A percentile compares a stretch with the other conserved stretches of the same genome.
phyloP scores from a whole-genome alignment of 1,140 invertebrate genomes.

The Phocides pigmalion region DNA sequence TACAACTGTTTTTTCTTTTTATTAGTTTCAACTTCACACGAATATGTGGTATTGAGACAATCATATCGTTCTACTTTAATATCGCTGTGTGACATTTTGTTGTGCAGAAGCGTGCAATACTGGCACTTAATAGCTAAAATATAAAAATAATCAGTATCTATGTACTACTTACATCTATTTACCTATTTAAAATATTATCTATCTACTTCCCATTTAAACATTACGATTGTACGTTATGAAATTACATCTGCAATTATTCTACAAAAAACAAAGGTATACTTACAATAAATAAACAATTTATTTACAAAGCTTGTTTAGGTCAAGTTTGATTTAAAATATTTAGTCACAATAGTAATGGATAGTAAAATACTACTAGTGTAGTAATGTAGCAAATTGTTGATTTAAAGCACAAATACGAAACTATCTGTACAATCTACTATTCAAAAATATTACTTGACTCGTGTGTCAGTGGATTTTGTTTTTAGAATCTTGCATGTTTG shows the following conservation, averaged over 20 bases:
- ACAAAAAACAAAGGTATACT: too few relatives aligned
- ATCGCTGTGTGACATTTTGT: conserved; percentile 62
- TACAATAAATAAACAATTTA: too few relatives aligned
- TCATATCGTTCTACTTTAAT: conserved; percentile 52
- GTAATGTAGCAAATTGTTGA: conserved; percentile 12
- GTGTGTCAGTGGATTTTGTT: conserved; percentile 50
- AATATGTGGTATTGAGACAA: conserved; percentile 60
- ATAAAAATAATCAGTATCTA: conserved; percentile 29
- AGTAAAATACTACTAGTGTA: conserved; percentile 11
- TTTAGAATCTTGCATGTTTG: conserved; percentile 50
- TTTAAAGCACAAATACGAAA: conserved; percentile 35
- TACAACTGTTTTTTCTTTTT: conserved; percentile 67
- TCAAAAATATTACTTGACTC: conserved; percentile 33
- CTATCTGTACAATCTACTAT: conserved; percentile 24
- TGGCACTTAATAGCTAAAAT: conserved; percentile 43
- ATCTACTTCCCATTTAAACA: background rate
- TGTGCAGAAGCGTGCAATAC: conserved; percentile 52
- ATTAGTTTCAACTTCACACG: conserved; percentile 68
- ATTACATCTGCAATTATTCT: too few relatives aligned
- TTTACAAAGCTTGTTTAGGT: background rate
- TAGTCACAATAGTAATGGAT: background rate
- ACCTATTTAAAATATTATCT: conserved; percentile 4
- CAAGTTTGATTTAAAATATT: conserved; percentile 13
- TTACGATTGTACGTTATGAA: too few relatives aligned
- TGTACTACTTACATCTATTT: conserved; percentile 3